Conservation (phyloP, 2,888 invertebrate genomes). For the Pseudococcus longispinus region DNA sequence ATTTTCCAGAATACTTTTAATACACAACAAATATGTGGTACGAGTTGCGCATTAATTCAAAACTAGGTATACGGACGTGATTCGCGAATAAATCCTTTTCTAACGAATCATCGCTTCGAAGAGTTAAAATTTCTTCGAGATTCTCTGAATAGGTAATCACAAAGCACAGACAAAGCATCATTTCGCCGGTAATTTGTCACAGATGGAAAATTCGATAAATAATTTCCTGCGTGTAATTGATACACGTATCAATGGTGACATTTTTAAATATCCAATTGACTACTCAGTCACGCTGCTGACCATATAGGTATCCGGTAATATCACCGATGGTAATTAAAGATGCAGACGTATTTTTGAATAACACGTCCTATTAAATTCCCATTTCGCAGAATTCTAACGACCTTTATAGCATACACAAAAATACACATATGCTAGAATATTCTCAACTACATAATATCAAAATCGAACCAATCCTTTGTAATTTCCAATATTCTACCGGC, state of each 20-base stretch:
- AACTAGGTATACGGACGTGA: neutral
- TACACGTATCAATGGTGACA: constrained; percentile 17
- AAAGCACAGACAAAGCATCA: neutral
- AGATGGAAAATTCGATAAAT: constrained; percentile 17
- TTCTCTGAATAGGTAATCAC: neutral
- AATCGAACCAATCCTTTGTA: neutral
- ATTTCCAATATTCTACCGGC: neutral
- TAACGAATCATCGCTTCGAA: neutral
- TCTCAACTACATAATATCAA: neutral
- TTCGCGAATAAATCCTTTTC: neutral
- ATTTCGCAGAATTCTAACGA: constrained; percentile 1
- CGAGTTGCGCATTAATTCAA: neutral
- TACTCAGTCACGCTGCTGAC: constrained; percentile 31
- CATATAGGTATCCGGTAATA: constrained; percentile 39
- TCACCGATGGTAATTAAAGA: neutral
- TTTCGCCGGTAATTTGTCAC: constrained; percentile 4
- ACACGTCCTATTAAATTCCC: constrained; percentile 34
- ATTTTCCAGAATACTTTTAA: neutral
- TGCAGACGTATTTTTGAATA: constrained; percentile 11
- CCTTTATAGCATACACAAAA: neutral
- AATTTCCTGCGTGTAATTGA: constrained; percentile 39
- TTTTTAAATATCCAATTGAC: constrained; percentile 34
- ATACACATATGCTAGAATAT: neutral
- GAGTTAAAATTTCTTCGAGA: neutral
- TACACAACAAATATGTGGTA: neutral